Evolutionary conservation across 23 tunicate species (phyloP), one percentile per base, ranked within the genome.

Genomic region (Corella eumyota): DNA sequence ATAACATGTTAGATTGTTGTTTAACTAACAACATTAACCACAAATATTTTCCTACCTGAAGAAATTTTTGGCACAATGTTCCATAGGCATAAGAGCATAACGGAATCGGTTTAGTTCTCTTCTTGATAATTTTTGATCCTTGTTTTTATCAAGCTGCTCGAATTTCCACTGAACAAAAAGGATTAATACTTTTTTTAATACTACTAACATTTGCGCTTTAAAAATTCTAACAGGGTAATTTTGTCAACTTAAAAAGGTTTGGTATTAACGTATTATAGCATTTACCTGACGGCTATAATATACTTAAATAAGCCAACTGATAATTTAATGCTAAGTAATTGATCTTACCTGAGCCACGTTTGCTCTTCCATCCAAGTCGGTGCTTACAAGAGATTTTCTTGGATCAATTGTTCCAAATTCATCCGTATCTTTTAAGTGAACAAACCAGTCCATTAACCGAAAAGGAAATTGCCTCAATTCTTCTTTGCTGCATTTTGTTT

Each of bases 361-460:
- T 9, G 32, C 32, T 19, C 60, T 30, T 3, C 51, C 72, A 27
- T 32, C 45, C 11, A 50, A 60, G 19, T 40, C 20, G n/a, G 51
- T 50, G 15, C 30, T 25, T 35, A 25, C 27, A 22, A 69, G 19
- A 20, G 74, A 20, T 31, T 50, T 60, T 27, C 30, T 33, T 2
- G 74, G 68, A 32, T 76, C 74, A 3, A 58, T 2, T 28, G 61
- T 44, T 26, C 74, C 83, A 34, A 76, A 67, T 40, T 76, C 74
- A 34, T 67, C 63, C 4, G 54, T 47, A 54, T 67, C 68, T 37
- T 67, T 67, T n/a, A 76, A 48, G 36, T 76, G 83, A 2, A 76
- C 53, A 50, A 76, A 76, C 83, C 83, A 76, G 54, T 67, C 83
- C 67, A 76, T 50, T 19, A 76, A 55, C 3, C 83, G 73, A 62